A percentile compares a stretch with the other conserved stretches of the same genome.
These are phyloP conservation scores for Sinotaia quadrata DNA, from an alignment of 2,888 invertebrate genomes.

Conservation along the genomic window DNA sequence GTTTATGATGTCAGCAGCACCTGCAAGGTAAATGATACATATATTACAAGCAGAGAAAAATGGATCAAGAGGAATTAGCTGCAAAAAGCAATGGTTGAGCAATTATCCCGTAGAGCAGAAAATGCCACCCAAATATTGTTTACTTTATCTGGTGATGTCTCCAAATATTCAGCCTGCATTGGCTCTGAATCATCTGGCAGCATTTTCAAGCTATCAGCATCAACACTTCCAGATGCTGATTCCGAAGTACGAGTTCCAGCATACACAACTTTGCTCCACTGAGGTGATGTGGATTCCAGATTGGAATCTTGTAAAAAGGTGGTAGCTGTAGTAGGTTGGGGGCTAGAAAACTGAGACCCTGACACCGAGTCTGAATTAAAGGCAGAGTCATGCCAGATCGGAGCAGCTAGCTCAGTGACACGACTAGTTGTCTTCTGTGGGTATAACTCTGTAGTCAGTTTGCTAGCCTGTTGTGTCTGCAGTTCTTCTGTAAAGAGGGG, in stretches of 20 bases:
- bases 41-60: too few relatives aligned
- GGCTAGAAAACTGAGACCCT: too few relatives aligned
- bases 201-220: slow-evolving; percentile 12
- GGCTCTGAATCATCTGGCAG: slow-evolving; percentile 24
- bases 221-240: slow-evolving; percentile 18
- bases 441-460: too few relatives aligned
- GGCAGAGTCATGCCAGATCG: neutral
- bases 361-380: too few relatives aligned
- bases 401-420: neutral
- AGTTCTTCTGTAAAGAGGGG: slow-evolving; percentile 47
- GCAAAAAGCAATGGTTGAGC: too few relatives aligned
- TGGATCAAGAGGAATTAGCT: too few relatives aligned
- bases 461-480: too few relatives aligned
- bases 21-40: too few relatives aligned
- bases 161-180: neutral
- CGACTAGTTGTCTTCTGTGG: neutral
- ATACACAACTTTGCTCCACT: slow-evolving; percentile 23
- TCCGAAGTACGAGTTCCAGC: slow-evolving; percentile 17
- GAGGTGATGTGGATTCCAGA: slow-evolving; percentile 5
- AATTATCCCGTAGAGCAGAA: too few relatives aligned
- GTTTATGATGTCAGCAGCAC: too few relatives aligned
- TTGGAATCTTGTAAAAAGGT: too few relatives aligned
- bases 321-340: too few relatives aligned
- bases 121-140: neutral
- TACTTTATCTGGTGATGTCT: neutral